Conservation (phyloP, 2,797 vertebrate genomes). For the Rallus crepitans region DNA sequence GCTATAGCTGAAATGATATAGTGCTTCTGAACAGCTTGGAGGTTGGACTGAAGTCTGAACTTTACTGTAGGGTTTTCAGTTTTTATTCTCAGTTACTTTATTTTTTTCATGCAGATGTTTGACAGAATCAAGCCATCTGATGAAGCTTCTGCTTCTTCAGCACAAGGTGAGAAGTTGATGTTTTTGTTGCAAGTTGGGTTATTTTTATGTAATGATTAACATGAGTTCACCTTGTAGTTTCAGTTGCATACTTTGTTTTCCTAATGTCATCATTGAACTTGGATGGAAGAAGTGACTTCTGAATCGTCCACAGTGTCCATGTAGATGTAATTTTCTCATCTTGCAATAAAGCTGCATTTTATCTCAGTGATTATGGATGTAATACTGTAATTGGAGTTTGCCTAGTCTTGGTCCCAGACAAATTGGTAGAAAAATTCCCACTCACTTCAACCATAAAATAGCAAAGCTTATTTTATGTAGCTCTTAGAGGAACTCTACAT, state of each 20-base stretch:
- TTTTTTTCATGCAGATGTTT: slow-evolving; percentile 78
- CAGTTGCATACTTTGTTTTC: not conserved
- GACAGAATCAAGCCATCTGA: slow-evolving; percentile 74
- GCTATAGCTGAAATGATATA: not conserved
- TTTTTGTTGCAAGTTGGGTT: not conserved
- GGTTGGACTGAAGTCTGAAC: not conserved
- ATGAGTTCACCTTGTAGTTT: not conserved
- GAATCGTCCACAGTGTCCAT: not conserved
- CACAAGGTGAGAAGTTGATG: slow-evolving; percentile 75
- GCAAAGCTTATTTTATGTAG: not conserved
- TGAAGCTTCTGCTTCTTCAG: slow-evolving; percentile 76
- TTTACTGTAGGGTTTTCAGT: not conserved
- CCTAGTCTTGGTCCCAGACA: not conserved
- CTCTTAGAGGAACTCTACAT: not conserved
- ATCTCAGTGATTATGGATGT: not conserved
- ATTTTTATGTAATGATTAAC: not conserved
- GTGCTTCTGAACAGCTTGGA: not conserved
- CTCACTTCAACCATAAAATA: not conserved
- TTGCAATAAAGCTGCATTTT: not conserved
- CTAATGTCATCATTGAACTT: not conserved
- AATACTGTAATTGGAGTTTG: not conserved
- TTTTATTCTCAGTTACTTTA: not conserved
- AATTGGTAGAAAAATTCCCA: not conserved
- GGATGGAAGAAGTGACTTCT: not conserved
- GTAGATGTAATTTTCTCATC: not conserved